A percentile compares a stretch with the other conserved stretches of the same genome.
Conservation (phyloP, 2,113 vertebrate species). For the Spilogale gracilis region DNA sequence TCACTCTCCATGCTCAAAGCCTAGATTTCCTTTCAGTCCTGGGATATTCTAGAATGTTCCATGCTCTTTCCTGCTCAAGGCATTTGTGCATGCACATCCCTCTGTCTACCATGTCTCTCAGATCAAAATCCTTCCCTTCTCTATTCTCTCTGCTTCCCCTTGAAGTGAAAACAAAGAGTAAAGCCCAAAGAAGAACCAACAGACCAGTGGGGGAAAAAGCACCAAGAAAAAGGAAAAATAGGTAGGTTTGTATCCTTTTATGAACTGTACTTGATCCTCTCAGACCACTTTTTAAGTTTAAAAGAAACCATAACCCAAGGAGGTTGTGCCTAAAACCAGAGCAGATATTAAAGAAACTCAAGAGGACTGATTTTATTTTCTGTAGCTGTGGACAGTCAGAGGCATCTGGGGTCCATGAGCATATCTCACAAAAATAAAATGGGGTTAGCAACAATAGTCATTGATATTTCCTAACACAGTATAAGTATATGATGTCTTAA, state of each 20-base stretch:
- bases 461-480: not conserved
- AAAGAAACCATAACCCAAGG: conserved; percentile 18
- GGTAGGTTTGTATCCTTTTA: not conserved
- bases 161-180: conserved; percentile 5
- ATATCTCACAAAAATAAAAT: not conserved
- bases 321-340: not conserved
- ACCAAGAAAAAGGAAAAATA: not conserved
- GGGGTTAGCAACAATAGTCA: not conserved
- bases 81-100: not conserved
- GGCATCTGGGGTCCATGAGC: not conserved
- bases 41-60: conserved; percentile 12
- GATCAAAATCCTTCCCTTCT: not conserved
- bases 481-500: not conserved
- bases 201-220: not conserved
- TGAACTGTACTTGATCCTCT: not conserved
- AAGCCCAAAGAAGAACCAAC: not conserved
- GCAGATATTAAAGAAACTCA: not conserved
- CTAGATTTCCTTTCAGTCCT: not conserved
- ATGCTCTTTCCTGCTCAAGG: not conserved
- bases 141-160: not conserved
- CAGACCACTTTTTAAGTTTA: not conserved
- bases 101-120: not conserved
- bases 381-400: not conserved
- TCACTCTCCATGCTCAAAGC: not conserved
- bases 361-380: conserved; percentile 23